Base-by-base conservation (phyloP, 2,888 invertebrate species). In the Drosophila fungiperda region DNA sequence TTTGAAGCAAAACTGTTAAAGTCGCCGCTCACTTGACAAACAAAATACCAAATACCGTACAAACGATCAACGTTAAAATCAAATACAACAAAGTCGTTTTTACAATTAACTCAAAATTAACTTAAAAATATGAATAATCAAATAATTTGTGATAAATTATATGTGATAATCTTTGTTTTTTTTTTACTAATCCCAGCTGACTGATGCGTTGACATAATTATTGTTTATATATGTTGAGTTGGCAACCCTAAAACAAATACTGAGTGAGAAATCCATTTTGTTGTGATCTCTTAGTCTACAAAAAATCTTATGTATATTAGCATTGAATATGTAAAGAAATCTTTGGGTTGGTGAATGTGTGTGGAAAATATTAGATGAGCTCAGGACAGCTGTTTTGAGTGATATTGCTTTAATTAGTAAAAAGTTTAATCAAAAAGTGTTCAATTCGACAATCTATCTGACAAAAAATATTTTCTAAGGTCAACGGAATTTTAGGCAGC, bases 291-390 rank as follows among this genome's bases (percentile, higher is more conserved):
- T 55, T 26, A 50, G 50, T 26, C 26, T 38, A 7, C 38, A 38
- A 40, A 26, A 40, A n/a, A n/a, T 55, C 38, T 38, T 55, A 29
- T 54, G n/a, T 9, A 38, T 26, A 49, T 50, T 45, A 23, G 3
- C 23, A 3, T 50, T 50, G 50, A 50, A 50, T 17, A 29, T 29
- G n/a, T n/a, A n/a, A 29, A 29, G 17, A 50, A 17, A 29, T 50
- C 15, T 26, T 26, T 49, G 17, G 6, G 26, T 50, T 50, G 26
- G n/a, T 50, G 50, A 29, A n/a, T 49, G 29, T n/a, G 11, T 45
- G 23, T 94, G 50, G n/a, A 45, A 45, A 45, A 45, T 45, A 26
- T 45, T 15, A 45, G 45, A 15, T 15, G 45, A 45, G 45, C 26
- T 45, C 45, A 45, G 45, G 45, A 45, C 45, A 45, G 45, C 45